Evolutionary conservation across 2,113 vertebrate species (phyloP).

Genomic region (Lagopus leucura): DNA sequence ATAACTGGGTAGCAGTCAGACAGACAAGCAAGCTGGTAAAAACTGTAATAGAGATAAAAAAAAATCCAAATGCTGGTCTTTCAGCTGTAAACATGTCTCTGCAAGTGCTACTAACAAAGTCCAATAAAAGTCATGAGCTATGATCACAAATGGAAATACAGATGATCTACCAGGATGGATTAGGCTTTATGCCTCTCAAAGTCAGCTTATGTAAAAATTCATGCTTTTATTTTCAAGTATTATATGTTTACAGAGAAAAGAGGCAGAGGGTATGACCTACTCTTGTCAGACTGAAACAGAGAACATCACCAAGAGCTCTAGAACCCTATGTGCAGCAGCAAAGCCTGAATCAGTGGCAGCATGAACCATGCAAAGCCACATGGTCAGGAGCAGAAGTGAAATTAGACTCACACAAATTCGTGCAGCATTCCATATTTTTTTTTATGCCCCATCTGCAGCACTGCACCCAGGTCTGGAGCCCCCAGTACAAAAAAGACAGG

Average conservation of each 20-base stretch:
- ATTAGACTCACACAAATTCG: not conserved
- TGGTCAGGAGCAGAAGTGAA: not conserved
- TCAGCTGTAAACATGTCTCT: not conserved
- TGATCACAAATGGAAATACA: not conserved
- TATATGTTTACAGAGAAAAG: not conserved
- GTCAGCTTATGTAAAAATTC: not conserved
- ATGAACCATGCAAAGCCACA: rapidly evolving
- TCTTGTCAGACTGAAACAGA: not conserved
- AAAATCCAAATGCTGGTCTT: not conserved
- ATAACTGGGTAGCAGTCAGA: not conserved
- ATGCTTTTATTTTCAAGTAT: not conserved
- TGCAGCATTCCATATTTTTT: not conserved
- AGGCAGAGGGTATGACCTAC: not conserved
- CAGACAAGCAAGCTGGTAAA: not conserved
- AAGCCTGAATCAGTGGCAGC: not conserved
- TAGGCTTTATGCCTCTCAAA: not conserved
- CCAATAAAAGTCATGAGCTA: not conserved
- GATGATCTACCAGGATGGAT: not conserved
- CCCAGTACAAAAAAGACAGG: not conserved
- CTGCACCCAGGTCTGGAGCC: no score
- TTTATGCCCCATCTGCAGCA: not conserved
- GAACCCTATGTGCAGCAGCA: not conserved
- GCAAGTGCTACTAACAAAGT: not conserved
- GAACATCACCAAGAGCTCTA: not conserved
- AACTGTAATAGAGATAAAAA: not conserved